phyloP scores from a whole-genome alignment of 2,888 invertebrate genomes.

The Drosophila greeni region DNA sequence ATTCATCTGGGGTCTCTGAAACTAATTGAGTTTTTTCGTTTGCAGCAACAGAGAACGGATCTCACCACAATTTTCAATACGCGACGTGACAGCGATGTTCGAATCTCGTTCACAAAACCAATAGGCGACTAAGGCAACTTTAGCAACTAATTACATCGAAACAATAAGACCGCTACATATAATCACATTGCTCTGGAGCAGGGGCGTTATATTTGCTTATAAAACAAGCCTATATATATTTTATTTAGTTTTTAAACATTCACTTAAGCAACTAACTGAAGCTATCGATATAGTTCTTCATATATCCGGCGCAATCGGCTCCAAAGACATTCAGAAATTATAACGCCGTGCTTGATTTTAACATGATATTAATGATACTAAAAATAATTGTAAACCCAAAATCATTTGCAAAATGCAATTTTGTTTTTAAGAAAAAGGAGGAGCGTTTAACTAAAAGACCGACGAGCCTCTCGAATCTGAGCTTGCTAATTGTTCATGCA shows the following conservation, averaged over 20 bases:
- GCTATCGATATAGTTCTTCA: conserved; percentile 29
- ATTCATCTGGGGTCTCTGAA: no score
- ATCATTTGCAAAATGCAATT: conserved; percentile 63
- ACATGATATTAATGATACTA: conserved; percentile 17
- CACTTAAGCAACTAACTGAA: conserved; percentile 38
- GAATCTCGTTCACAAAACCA: conserved; percentile 84
- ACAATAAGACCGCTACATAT: conserved; percentile 37
- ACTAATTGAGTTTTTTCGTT: conserved; percentile 40
- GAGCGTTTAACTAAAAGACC: conserved; percentile 57
- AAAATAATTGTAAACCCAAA: conserved; percentile 24
- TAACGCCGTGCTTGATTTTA: conserved; percentile 23
- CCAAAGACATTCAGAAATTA: conserved; percentile 58
- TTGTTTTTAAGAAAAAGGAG: conserved; percentile 49
- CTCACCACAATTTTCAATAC: conserved; percentile 86
- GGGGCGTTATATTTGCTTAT: conserved; percentile 45
- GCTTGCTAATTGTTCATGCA: conserved; percentile 52
- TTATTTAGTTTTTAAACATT: conserved; percentile 64
- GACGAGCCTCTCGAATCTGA: conserved; percentile 23
- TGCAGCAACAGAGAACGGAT: conserved; percentile 83
- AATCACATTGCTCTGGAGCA: conserved; percentile 38
- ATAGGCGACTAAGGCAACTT: conserved; percentile 58
- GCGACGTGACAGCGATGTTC: conserved; percentile 90
- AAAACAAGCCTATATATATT: conserved; percentile 42
- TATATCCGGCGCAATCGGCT: conserved; percentile 55
- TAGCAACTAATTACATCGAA: conserved; percentile 53